Base-by-base conservation (phyloP, 2,888 invertebrate species). In the Nemurella pictetii region DNA sequence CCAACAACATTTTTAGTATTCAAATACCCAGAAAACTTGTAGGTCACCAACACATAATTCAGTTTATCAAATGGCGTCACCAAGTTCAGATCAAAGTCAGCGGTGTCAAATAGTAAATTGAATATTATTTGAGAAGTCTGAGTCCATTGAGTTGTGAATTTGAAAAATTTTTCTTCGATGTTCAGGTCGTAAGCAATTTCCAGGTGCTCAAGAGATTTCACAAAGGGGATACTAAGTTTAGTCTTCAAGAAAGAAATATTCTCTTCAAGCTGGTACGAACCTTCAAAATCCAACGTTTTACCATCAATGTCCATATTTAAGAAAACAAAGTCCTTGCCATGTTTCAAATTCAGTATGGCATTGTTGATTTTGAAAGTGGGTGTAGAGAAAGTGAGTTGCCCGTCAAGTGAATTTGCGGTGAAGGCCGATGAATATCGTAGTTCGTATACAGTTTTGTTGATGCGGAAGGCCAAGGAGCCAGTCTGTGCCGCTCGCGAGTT, bases 11-110 rank as follows among this genome's bases (percentile, higher is more conserved):
- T 84, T 28, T 77, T 77, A 2, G 35, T 30, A 20, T 25, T 55
- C 0, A 27, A 25, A 5, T 82, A 29, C 5, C n/a, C 25, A 5
- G 30, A 26, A 20, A 83, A 36, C 20, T 83, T 26, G 29, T 55
- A 78, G 0, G 80, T 73, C 29, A 85, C 7, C n/a, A 83, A 32
- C 0, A 88, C 75, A 2, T 85, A 85, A n/a, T 86, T 84, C 84
- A 87, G 87, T n/a, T 85, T 84, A 12, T 85, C 72, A 77, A 88
- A 86, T 0, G 88, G 88, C 9, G 88, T 88, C 5, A 78, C 80
- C 0, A 86, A 81, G 15, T 85, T 85, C 0, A 88, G 28, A 26
- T 85, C 85, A 20, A 87, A 77, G 7, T 86, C 77, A 4, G 35
- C 36, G 20, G 29, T 72, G 3, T 30, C 30, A 9, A 82, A 75